Evolutionary conservation across 2,888 invertebrate species (phyloP).

Genomic region (Tricholauxania praeusta): DNA sequence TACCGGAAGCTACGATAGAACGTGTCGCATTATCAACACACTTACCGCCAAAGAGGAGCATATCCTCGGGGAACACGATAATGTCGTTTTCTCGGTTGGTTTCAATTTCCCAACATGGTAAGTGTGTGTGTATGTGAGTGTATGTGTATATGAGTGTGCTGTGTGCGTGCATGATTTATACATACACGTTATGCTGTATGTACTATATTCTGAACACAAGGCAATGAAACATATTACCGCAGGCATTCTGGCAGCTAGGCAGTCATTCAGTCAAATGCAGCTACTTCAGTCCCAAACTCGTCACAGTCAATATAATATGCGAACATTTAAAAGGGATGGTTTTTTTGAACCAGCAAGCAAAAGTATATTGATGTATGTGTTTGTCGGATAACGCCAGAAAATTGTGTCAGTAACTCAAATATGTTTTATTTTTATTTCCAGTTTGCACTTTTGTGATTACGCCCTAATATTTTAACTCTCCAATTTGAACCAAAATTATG

Average conservation of each 20-base stretch:
- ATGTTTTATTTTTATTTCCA: too few species aligned
- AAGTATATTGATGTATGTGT: not conserved
- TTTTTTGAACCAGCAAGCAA: not conserved
- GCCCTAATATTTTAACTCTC: too few species aligned
- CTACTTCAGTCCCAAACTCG: not conserved
- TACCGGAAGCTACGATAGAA: constrained; percentile 87
- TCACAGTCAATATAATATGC: not conserved
- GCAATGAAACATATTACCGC: constrained; percentile 2
- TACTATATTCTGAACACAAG: too few species aligned
- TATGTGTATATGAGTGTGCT: constrained; percentile 1
- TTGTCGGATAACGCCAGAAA: too few species aligned
- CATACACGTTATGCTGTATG: not conserved
- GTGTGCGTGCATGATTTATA: not conserved
- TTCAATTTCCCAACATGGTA: constrained; percentile 84
- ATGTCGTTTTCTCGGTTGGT: constrained; percentile 84
- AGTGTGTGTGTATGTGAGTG: constrained; percentile 52
- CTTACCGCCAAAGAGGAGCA: constrained; percentile 76
- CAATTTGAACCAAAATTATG: too few species aligned
- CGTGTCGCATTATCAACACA: constrained; percentile 85
- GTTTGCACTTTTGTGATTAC: too few species aligned
- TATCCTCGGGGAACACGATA: constrained; percentile 80
- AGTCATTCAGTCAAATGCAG: not conserved
- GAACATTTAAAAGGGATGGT: not conserved
- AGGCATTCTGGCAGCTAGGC: not conserved
- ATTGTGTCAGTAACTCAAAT: too few species aligned